phyloP scores from a whole-genome alignment of 2,797 vertebrate genomes.

The Holocentrus rufus region DNA sequence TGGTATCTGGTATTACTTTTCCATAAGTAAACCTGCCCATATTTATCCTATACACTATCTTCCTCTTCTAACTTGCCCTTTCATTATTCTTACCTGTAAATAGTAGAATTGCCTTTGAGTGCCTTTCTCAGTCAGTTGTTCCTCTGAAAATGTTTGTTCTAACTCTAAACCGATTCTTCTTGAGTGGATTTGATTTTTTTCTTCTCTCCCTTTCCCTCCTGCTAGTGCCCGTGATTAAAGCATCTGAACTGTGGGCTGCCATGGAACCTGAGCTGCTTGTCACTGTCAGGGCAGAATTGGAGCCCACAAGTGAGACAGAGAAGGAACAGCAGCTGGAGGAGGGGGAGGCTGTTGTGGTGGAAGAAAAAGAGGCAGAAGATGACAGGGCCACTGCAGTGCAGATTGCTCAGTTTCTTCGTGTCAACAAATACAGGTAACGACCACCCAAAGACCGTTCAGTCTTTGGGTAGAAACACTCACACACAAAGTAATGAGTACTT shows the following conservation, averaged over 20 bases:
- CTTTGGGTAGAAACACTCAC: too few relatives aligned
- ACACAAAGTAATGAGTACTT: too few relatives aligned
- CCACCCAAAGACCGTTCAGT: too few relatives aligned
- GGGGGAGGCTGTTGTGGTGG: conserved; percentile 57
- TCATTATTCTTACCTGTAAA: too few relatives aligned
- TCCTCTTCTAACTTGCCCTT: too few relatives aligned
- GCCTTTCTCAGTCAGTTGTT: neutral
- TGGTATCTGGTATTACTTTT: too few relatives aligned
- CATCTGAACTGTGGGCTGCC: conserved; percentile 92
- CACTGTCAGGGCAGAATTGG: conserved; percentile 81
- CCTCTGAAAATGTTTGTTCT: neutral
- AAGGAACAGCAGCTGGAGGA: conserved; percentile 57
- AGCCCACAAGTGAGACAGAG: conserved; percentile 66
- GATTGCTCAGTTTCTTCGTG: conserved; percentile 85
- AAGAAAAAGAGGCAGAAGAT: conserved; percentile 69
- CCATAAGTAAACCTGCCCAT: too few relatives aligned
- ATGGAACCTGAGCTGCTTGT: conserved; percentile 92
- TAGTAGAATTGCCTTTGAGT: too few relatives aligned
- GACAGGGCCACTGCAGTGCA: conserved; percentile 78
- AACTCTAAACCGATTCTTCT: conserved; percentile 2
- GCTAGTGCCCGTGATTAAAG: conserved; percentile 81
- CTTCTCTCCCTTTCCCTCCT: conserved; percentile 8
- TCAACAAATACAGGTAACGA: conserved; percentile 91
- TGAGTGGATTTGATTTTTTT: conserved; percentile 17
- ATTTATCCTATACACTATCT: too few relatives aligned